A percentile compares a stretch with the other conserved stretches of the same genome.
These are phyloP conservation scores for Rapana venosa DNA, from an alignment of 2,888 invertebrate genomes.

Conservation along the genomic window DNA sequence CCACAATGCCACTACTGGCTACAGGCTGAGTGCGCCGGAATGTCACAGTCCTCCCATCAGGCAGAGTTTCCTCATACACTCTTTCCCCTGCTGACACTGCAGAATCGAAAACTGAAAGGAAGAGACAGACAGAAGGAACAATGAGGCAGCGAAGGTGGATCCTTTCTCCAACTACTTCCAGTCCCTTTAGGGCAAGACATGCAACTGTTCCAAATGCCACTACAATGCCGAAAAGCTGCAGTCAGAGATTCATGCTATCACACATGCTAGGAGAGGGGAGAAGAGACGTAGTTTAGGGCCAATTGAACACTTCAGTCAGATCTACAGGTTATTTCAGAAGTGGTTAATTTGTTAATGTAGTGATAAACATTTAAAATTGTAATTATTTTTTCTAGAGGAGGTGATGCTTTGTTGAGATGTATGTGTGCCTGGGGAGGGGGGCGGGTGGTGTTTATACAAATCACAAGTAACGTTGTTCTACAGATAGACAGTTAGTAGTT, in stretches of 20 bases:
- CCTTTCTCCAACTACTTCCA: neutral
- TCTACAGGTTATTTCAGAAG: too few relatives aligned
- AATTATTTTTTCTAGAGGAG: too few relatives aligned
- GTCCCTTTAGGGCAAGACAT: neutral
- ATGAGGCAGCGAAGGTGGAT: constrained; percentile 11
- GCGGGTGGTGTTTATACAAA: too few relatives aligned
- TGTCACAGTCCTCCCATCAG: constrained; percentile 70
- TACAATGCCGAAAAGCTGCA: neutral
- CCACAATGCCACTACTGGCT: constrained; percentile 56
- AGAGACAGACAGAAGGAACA: constrained; percentile 44
- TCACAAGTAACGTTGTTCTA: too few relatives aligned
- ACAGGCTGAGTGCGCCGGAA: constrained; percentile 51
- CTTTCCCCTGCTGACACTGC: constrained; percentile 55
- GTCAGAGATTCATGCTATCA: neutral
- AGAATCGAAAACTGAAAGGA: constrained; percentile 70
- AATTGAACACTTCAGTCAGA: too few relatives aligned
- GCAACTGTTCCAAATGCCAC: neutral
- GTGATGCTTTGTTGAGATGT: too few relatives aligned
- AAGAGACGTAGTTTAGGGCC: too few relatives aligned
- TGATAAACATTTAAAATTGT: too few relatives aligned
- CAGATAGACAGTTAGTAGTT: too few relatives aligned
- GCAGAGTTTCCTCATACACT: constrained; percentile 61
- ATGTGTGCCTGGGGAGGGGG: too few relatives aligned
- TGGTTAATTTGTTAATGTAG: too few relatives aligned
- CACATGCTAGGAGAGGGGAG: neutral